Evolutionary conservation across 2,888 invertebrate genomes (phyloP), one percentile per base, ranked within the genome.

Genomic region (Hyalella azteca): DNA sequence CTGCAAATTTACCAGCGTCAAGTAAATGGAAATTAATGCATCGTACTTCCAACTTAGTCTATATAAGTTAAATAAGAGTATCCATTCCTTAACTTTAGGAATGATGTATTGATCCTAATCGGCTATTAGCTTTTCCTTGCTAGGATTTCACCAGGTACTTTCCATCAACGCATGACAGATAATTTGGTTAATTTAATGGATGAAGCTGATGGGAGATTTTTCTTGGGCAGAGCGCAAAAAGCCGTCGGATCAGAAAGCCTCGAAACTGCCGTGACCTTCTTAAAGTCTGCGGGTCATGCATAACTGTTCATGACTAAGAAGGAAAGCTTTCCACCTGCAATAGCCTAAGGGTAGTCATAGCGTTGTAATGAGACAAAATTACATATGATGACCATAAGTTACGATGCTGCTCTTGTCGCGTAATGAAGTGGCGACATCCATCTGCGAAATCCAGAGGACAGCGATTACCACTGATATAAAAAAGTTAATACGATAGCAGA

Each of bases 261-360:
- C 26, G 29, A 22, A 54, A 54, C 15, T 54, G 54, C 26, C n/a
- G 54, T 11, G 26, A 22, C 26, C 11, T 54, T 29, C 26, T 54
- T 13, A 54, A 54, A 22, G 22, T 54, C 26, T 7, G 7, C 7
- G 54, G 54, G 54, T 29, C 54, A 26, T 22, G 29, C 54, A 29
- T 54, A 54, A 54, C 54, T 54, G 54, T 54, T 54, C 29, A 22
- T 54, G 22, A 29, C 54, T 49, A 29, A 22, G 29, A 29, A 54
- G 54, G 54, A 54, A 54, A 54, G 54, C 29, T 29, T 22, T 54
- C 54, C 54, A 54, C 54, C 54, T 54, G 54, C 54, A 54, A 26
- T 11, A 54, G 54, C 54, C 54, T 19, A 54, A 11, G 26, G 54
- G 54, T 29, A 9, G 9, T 29, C 26, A 54, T 54, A 54, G 29